Evolutionary conservation across 1,140 invertebrate genomes (phyloP).

Genomic region (Bombus difficillimus): DNA sequence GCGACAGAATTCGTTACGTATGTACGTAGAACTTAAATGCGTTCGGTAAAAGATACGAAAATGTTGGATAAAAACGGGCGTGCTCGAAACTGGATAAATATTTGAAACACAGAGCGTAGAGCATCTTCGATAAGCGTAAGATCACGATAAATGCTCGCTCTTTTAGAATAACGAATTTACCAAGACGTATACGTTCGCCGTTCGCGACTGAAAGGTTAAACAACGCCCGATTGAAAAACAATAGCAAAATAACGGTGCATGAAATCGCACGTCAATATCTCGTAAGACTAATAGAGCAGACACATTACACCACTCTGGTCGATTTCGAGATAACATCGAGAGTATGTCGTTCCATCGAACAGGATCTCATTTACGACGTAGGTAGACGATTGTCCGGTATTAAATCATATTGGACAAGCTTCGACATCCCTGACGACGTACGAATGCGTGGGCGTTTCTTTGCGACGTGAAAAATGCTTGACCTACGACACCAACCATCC

Average conservation of each 20-base stretch:
- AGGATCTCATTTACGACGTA: constrained; percentile 27
- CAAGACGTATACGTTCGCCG: not conserved
- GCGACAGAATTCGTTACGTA: not conserved
- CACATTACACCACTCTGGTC: constrained; percentile 5
- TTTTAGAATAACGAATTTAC: not conserved
- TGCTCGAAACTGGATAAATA: no score
- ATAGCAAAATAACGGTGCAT: constrained; percentile 31
- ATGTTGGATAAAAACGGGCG: no score
- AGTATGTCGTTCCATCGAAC: not conserved
- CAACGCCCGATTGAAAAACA: constrained; percentile 40
- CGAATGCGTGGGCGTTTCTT: constrained; percentile 41
- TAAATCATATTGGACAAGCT: constrained; percentile 47
- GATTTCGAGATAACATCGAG: constrained; percentile 43
- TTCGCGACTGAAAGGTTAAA: constrained; percentile 36
- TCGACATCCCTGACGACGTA: constrained; percentile 7
- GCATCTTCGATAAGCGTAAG: not conserved
- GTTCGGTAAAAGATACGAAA: not conserved
- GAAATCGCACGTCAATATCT: constrained; percentile 35
- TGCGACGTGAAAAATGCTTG: constrained; percentile 42
- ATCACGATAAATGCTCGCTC: not conserved
- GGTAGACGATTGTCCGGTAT: constrained; percentile 35
- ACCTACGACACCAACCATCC: constrained; percentile 42
- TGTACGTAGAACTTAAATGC: not conserved
- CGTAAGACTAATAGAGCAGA: constrained; percentile 12
- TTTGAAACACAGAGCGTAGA: not conserved